phyloP scores from a whole-genome alignment of 2,888 invertebrate species.

The Andricus curvator region DNA sequence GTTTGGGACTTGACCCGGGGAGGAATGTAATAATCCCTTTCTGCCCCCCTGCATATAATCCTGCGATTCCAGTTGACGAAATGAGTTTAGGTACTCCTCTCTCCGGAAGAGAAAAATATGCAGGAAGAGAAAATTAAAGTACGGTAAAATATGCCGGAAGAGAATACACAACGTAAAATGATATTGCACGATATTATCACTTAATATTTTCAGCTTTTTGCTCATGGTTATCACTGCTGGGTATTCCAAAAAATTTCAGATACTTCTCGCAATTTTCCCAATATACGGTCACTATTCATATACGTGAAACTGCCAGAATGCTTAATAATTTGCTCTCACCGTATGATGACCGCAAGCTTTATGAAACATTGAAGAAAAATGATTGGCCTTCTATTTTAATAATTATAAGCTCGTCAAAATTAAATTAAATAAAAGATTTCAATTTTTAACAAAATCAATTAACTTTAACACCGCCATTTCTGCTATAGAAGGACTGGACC shows the following conservation, averaged over 20 bases:
- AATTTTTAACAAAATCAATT: neutral
- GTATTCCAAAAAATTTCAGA: neutral
- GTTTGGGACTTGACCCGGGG: no score
- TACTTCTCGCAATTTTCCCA: slow-evolving; percentile 2
- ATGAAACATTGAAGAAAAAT: neutral
- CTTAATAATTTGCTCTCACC: slow-evolving; percentile 18
- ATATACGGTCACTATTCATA: neutral
- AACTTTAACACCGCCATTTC: no score
- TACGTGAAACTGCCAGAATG: slow-evolving; percentile 4
- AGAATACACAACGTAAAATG: neutral
- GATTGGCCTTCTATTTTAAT: neutral
- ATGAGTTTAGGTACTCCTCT: no score
- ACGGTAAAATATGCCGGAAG: no score
- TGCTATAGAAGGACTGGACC: no score
- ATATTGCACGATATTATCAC: neutral
- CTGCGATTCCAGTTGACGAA: no score
- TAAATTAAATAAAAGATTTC: neutral
- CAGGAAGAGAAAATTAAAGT: no score
- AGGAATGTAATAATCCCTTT: no score
- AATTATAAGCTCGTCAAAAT: neutral
- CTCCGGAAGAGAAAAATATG: no score
- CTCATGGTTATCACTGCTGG: neutral
- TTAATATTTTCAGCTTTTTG: neutral
- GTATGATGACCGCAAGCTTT: neutral
- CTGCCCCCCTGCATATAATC: no score